Evolutionary conservation across 2,888 invertebrate genomes (phyloP).

Genomic region (Altica lythri): DNA sequence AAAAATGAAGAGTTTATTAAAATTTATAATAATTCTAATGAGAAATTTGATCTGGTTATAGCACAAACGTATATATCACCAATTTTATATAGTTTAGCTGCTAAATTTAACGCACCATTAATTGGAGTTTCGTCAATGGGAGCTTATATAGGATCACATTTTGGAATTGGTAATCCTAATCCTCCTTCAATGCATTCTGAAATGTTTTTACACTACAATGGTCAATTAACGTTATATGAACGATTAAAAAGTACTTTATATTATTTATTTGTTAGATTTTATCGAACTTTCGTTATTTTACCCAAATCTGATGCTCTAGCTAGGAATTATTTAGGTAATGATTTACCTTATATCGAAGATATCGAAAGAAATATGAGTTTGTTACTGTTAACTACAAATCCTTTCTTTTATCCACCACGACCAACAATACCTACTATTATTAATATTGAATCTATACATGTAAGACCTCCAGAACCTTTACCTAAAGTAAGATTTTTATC

Average conservation of each 20-base stretch:
- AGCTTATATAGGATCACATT: conserved; percentile 42
- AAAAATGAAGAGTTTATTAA: conserved; percentile 40
- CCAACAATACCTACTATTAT: conserved; percentile 50
- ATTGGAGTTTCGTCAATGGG: conserved; percentile 46
- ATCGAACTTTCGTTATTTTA: conserved; percentile 40
- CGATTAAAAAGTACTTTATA: conserved; percentile 44
- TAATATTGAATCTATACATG: conserved; percentile 47
- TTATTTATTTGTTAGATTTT: conserved; percentile 42
- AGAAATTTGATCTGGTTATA: conserved; percentile 45
- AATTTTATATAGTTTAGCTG: conserved; percentile 40
- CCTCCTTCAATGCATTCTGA: conserved; percentile 46
- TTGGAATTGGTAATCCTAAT: conserved; percentile 43
- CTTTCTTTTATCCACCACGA: conserved; percentile 46
- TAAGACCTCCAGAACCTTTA: conserved; percentile 43
- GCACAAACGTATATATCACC: conserved; percentile 44
- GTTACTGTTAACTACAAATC: conserved; percentile 49
- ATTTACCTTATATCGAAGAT: conserved; percentile 49
- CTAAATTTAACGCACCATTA: conserved; percentile 39
- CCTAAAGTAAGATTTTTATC: conserved; percentile 46
- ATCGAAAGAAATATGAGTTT: conserved; percentile 49
- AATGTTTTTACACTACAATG: conserved; percentile 44
- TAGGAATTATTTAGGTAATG: conserved; percentile 49
- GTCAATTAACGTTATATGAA: conserved; percentile 54
- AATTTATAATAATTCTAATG: conserved; percentile 39
- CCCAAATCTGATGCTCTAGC: conserved; percentile 45